Evolutionary conservation across 2,888 invertebrate genomes (phyloP), one percentile per base, ranked within the genome.

Genomic region (Nebria salina): DNA sequence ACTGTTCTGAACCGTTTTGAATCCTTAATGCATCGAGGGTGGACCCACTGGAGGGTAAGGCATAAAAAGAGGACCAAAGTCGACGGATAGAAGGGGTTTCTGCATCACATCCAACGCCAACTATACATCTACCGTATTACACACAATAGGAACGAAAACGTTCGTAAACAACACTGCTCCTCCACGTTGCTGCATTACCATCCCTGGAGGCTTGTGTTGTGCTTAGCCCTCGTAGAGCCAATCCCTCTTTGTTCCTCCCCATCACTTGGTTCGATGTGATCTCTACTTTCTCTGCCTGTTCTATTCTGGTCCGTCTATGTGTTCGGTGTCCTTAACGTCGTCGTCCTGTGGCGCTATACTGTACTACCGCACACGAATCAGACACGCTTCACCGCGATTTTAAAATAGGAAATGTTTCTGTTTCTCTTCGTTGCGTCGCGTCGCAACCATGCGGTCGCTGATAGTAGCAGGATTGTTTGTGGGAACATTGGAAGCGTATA

Each of bases 321-420:
- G 11, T 54, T 54, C 54, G 54, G 20, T 26, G 7, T 72, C 25
- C 72, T 34, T n/a, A 26, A 34, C 26, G 72, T 72, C 41, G 72
- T 13, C 54, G 54, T 54, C 54, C 54, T 54, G 54, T 13, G 54
- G 54, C 54, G 54, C 13, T 54, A 4, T 54, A 13, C 13, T 54
- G 54, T 54, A 13, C 72, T 34, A 15, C 26, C 74, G 41, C n/a
- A 20, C 83, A 77, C 82, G 82, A 83, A 84, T 84, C 83, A 84
- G 83, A 80, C 84, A 84, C 83, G 84, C 84, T 84, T 83, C 84
- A 83, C 82, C 83, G 83, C 82, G 83, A 83, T 82, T 84, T 83
- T 84, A 83, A 84, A 84, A 84, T 84, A 83, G 84, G 83, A 84
- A 83, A 83, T 77, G 83, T 82, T 81, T 82, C 82, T 82, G 80